Percentiles rank a stretch among this genome's conserved stretches.
Conservation (phyloP, 53 echinoderm and acorn worm species). For the Arbacia lixula region DNA sequence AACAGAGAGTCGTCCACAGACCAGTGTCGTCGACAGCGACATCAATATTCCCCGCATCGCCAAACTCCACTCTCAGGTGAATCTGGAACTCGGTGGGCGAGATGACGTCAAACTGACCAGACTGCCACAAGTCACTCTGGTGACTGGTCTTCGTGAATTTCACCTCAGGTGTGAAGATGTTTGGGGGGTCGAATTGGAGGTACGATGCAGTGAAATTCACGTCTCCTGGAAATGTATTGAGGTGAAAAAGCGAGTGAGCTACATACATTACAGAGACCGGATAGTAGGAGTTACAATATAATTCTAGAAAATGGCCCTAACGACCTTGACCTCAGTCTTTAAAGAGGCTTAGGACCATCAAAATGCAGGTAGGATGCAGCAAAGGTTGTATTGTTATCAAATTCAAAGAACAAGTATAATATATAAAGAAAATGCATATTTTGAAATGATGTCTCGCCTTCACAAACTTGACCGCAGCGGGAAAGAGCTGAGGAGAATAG, state of each 20-base stretch:
- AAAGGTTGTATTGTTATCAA: too few relatives aligned
- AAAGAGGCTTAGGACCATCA: too few relatives aligned
- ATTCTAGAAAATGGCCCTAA: too few relatives aligned
- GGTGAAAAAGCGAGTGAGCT: background rate
- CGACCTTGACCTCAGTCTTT: too few relatives aligned
- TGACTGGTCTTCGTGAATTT: background rate
- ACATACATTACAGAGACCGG: too few relatives aligned
- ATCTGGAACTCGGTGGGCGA: background rate
- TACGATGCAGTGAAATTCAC: background rate
- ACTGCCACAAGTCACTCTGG: background rate
- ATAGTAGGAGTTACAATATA: too few relatives aligned
- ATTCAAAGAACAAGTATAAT: too few relatives aligned
- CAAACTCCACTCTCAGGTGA: background rate
- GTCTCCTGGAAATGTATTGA: background rate
- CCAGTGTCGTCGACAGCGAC: slow-evolving; percentile 8
- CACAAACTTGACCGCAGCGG: too few relatives aligned
- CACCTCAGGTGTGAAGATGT: background rate
- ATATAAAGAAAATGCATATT: too few relatives aligned
- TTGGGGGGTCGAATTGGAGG: slow-evolving; percentile 2
- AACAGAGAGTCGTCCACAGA: background rate
- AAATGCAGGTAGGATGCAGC: too few relatives aligned
- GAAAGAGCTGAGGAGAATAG: background rate
- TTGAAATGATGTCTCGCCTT: too few relatives aligned
- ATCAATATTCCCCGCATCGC: background rate
- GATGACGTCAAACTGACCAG: background rate